Evolutionary conservation across 2,113 vertebrate genomes (phyloP), one percentile per base, ranked within the genome.

Genomic region (Heterotis niloticus): DNA sequence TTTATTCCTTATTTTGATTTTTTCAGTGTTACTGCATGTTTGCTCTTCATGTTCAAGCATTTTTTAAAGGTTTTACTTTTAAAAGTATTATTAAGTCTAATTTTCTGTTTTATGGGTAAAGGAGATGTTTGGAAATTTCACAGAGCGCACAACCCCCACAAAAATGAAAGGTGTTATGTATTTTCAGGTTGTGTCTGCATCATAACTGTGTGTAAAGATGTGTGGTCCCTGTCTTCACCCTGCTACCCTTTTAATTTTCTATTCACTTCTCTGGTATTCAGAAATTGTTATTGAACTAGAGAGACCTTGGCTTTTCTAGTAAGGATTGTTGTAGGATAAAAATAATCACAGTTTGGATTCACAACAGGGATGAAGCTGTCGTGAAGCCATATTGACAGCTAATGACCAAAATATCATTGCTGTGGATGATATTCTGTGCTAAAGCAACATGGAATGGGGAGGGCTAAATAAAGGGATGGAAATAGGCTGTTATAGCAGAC

Each of bases 391-490:
- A 24, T 24, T 66, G 26, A 10, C n/a, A n/a, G 1, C 28, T 18
- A 44, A 11, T 60, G 59, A 76, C 57, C n/a, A 17, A 75, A 34
- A 75, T n/a, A 75, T 60, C 57, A n/a, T 59, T 17, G 18, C 52
- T 29, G 10, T 26, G n/a, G 23, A 68, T 68, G 67, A 62, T 20
- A 13, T 20, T 2, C 59, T 20, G 18, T 16, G 59, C 59, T 28
- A 29, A 29, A 44, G 34, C 10, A 14, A 59, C 24, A 54, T 16
- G 52, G 51, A 17, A 60, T 59, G 71, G 54, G 20, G 3, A 62
- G 69, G 71, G 44, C 4, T 64, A 28, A 52, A 26, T 16, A 77
- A 64, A 13, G 60, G 28, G 59, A 69, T 52, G 68, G 51, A 44
- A 24, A 9, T 23, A 20, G 16, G 69, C 68, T 64, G 81, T 20